A percentile compares a stretch with the other conserved stretches of the same genome.
phyloP scores from a whole-genome alignment of 2,113 vertebrate species.

The Malurus melanocephalus region DNA sequence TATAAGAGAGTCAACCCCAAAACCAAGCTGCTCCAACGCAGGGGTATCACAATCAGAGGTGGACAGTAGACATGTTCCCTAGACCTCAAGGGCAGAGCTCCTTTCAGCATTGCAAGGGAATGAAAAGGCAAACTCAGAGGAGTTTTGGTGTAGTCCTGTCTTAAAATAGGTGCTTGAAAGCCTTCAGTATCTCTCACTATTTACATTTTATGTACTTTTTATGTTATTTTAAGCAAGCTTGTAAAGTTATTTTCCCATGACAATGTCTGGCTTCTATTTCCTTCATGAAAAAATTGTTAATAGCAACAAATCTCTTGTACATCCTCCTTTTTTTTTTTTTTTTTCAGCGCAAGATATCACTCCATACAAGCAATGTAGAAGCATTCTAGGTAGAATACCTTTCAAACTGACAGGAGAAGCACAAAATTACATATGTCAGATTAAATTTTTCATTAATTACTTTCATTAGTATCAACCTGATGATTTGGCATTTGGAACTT shows the following conservation, averaged over 20 bases:
- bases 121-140: background rate
- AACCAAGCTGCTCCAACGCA: background rate
- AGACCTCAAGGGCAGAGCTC: background rate
- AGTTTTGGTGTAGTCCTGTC: background rate
- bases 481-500: background rate
- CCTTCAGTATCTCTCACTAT: background rate
- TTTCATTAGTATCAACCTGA: background rate
- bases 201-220: background rate
- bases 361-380: background rate
- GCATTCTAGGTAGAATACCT: background rate
- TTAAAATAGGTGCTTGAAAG: background rate
- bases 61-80: background rate
- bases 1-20: background rate
- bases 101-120: background rate
- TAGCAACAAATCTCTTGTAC: background rate
- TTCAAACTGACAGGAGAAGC: background rate
- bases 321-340: background rate
- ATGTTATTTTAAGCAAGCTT: background rate
- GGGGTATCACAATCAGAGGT: background rate
- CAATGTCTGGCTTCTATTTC: background rate
- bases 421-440: conserved; percentile 5
- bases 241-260: background rate
- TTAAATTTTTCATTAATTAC: background rate
- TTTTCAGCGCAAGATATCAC: background rate
- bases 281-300: background rate